Evolutionary conservation across 1,140 invertebrate genomes (phyloP), one percentile per base, ranked within the genome.

Genomic region (Aphidius gifuensis): DNA sequence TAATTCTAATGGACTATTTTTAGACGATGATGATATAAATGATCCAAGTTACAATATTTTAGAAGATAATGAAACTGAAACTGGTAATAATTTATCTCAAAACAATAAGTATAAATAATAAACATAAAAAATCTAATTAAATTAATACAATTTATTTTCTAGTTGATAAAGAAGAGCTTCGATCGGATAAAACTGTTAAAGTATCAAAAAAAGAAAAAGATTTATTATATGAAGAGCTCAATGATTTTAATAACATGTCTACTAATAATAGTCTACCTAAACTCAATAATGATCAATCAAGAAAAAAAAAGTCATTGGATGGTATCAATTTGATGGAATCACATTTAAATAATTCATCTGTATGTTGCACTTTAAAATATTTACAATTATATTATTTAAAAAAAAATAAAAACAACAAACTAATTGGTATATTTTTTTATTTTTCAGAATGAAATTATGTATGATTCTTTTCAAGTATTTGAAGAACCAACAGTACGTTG

Each of bases 1-100:
- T 32, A 4, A 32, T 32, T 4, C 23, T 32, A 32, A 32, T 32
- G 23, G 2, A 32, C 4, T 32, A 32, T 3, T 32, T 32, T 2
- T 83, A 55, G 90, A 92, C 71, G 92, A 93, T 71, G 92, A 94
- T 80, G 90, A 91, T 65, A 90, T 93, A 66, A 87, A 90, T 50
- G 93, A 98, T 83, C 94, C 95, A 0, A 94, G 97, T 74, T 97
- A 95, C 77, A 92, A 93, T 80, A 87, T 92, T 48, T 84, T 93
- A 21, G 90, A 89, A 42, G 93, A 93, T 74, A 86, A 91, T 69
- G 89, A 92, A 77, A 84, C 84, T 67, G 83, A 85, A 32, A 32
- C 87, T 70, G 69, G 75, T 74, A 51, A 43, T 47, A n/a, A 42
- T 9, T 46, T 66, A 49, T 44, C 49, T 56, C 32, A 65, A 63